Base-by-base conservation (phyloP, 1,140 invertebrate species). In the Bombus superbus region DNA sequence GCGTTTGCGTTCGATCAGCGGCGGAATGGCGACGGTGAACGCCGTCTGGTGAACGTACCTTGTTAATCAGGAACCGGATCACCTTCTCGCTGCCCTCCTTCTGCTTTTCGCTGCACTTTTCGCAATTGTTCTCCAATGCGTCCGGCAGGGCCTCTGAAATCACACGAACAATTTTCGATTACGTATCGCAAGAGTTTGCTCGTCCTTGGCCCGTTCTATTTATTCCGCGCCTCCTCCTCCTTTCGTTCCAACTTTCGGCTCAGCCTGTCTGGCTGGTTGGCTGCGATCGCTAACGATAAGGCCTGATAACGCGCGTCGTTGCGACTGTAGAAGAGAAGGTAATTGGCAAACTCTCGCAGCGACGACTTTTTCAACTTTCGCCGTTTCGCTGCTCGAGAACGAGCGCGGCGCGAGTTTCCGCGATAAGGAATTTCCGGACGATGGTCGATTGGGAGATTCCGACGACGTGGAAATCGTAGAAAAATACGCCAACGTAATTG, bases 91-190 rank as follows among this genome's bases (percentile, higher is more conserved):
- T 94, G 47, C 95, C 96, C 1, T 93, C 86, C 73, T 93, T 95
- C 91, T 97, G 97, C 44, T 94, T 94, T n/a, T 96, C 95, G 66
- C 95, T 96, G 87, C 97, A 97, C 92, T 96, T 97, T 53, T 85
- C 89, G 90, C 97, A 97, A 18, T 95, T 95, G 1, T 95, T 96
- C 86, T 95, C 92, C 53, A 97, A 83, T 9, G 96, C 97, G 85
- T 97, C 97, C 35, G 96, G 95, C 3, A 97, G 91, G 28, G 95
- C 77, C 13, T 95, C 96, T 95, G 90, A 40, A 91, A 92, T 40
- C 69, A 68, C 53, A 73, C 2, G 3, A 28, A 53, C 18, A 2
- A 5, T 42, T 18, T 42, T 18, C 18, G 3, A 42, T 25, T 28
- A 47, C 1, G 15, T 1, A 9, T 5, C 10, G 10, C 11, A 3